Evolutionary conservation across 2,888 invertebrate genomes (phyloP).

Genomic region (Tenthredo distinguenda): DNA sequence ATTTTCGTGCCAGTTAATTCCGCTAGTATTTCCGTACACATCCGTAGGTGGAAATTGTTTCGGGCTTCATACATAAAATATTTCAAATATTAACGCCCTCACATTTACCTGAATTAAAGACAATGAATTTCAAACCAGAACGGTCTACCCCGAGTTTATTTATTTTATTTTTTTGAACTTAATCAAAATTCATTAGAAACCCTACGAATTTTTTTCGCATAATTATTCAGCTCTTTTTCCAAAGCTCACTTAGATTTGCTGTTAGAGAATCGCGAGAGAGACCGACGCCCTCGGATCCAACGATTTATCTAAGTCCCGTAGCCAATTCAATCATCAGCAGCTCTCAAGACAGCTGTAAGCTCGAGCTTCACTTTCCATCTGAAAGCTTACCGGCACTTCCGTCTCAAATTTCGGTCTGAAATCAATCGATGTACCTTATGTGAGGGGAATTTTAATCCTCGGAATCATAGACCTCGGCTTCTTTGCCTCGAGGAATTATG

Average conservation of each 20-base stretch:
- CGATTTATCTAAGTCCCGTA: not conserved
- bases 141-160: not conserved
- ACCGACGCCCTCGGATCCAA: not conserved
- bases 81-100: not conserved
- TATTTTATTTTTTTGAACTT: not conserved
- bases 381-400: not conserved
- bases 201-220: not conserved
- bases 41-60: not conserved
- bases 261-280: not conserved
- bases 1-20: not conserved
- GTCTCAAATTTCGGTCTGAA: not conserved
- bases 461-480: not conserved
- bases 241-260: not conserved
- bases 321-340: constrained; percentile 11
- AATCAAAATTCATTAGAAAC: not conserved
- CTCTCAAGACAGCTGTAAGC: not conserved
- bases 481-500: not conserved
- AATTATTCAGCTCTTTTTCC: not conserved
- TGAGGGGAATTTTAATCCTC: not conserved
- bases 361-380: constrained; percentile 8
- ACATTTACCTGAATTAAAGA: not conserved
- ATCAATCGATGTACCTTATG: not conserved
- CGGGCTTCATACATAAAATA: not conserved
- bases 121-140: not conserved
- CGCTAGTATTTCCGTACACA: not conserved